Base-by-base conservation (phyloP, 1,140 invertebrate genomes). In the Zaprionus tsacasi region DNA sequence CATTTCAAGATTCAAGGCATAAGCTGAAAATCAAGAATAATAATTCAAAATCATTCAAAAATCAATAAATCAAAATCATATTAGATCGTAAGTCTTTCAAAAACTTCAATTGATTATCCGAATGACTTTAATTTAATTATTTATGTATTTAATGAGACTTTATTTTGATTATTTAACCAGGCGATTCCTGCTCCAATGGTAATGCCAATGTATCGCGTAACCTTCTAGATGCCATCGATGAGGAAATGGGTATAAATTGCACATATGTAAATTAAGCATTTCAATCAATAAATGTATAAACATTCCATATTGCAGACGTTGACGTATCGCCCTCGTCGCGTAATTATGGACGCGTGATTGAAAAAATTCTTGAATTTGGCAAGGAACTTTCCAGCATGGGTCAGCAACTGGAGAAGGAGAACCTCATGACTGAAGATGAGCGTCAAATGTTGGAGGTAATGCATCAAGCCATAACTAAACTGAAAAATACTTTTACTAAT, bases 301-400 rank as follows among this genome's bases (percentile, higher is more conserved):
- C 36, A 12, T 43, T n/a, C 6, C 21, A 57, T 59, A 6, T 43
- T 45, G 6, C 17, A 92, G 94, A 94, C 91, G 92, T 94, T 35
- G 94, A 94, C 79, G 69, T 92, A n/a, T 92, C 93, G 63, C 81
- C 92, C 15, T 92, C 92, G 74, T 78, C 91, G 13, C 94, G 95
- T 80, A 95, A 95, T 82, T 96, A 96, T 79, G 96, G 97, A 58
- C 95, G 96, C 72, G 97, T 97, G 1, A 96, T 99, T 72, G 97
- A 95, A 92, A 96, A 97, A 82, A 98, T 99, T 95, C 93, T 99
- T 59, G 96, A 97, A 87, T 99, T 99, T 93, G 98, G 98, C 33
- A 95, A 96, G 85, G 98, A 99, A 92, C 94, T 99, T 50, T 97
- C 99, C 93, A 95, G 96, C 74, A 97, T 99, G 95, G 98, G 97